Evolutionary conservation across 2,888 invertebrate species (phyloP).

Genomic region (Watsonalla cultraria): DNA sequence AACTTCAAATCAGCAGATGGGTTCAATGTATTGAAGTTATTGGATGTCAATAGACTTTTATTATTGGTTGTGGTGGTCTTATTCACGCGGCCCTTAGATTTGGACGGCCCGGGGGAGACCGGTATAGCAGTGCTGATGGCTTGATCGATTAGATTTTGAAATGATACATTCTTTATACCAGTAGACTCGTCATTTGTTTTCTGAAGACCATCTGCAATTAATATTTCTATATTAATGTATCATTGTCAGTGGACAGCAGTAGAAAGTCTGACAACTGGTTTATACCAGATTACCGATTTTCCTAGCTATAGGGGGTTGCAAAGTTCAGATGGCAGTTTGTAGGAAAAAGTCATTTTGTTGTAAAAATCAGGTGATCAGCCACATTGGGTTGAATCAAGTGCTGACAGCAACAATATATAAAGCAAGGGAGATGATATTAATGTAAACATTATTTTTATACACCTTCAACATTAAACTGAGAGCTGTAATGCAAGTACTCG

Average conservation of each 20-base stretch:
- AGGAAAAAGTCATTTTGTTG: too few species aligned
- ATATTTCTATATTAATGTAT: conserved; percentile 6
- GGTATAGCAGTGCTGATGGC: conserved; percentile 29
- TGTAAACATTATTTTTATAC: too few species aligned
- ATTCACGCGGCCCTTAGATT: conserved; percentile 26
- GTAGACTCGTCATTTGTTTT: conserved; percentile 33
- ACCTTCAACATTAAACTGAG: too few species aligned
- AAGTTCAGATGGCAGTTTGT: too few species aligned
- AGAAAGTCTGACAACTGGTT: too few species aligned
- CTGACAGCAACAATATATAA: too few species aligned
- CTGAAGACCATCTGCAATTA: conserved; percentile 27
- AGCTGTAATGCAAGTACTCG: too few species aligned
- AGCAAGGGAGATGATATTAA: too few species aligned
- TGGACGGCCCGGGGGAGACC: conserved; percentile 41
- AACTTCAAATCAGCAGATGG: conserved; percentile 64
- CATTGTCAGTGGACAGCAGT: not conserved
- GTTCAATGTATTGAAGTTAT: conserved; percentile 52
- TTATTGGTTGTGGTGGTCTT: conserved; percentile 20
- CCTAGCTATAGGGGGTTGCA: too few species aligned
- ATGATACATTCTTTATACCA: conserved; percentile 20
- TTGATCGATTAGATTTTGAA: conserved; percentile 31
- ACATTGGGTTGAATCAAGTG: too few species aligned
- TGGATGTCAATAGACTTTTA: conserved; percentile 40
- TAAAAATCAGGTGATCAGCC: too few species aligned
- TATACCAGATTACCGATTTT: too few species aligned